Evolutionary conservation across 92 coral and sea anemone genomes (phyloP).

Genomic region (Blastomussa wellsi): DNA sequence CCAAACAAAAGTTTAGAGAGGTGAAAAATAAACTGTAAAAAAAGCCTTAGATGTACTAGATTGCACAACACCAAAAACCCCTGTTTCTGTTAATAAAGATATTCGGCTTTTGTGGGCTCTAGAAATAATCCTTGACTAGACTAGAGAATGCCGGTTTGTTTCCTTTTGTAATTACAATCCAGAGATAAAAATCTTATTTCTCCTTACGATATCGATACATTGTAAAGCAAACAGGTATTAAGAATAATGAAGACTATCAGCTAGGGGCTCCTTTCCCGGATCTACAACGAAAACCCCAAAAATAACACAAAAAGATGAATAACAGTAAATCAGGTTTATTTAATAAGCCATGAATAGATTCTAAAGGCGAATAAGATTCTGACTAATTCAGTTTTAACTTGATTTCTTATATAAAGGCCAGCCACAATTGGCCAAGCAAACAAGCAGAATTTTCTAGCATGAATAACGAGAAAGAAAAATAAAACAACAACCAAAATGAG

Average conservation of each 20-base stretch:
- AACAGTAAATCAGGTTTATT: neutral
- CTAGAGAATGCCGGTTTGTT: neutral
- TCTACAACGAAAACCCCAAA: neutral
- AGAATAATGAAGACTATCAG: neutral
- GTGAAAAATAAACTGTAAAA: too few relatives aligned
- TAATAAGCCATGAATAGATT: neutral
- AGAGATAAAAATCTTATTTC: neutral
- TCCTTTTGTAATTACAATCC: neutral
- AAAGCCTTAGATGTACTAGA: neutral
- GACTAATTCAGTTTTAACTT: neutral
- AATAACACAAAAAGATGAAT: neutral
- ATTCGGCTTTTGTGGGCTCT: neutral
- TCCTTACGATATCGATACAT: neutral
- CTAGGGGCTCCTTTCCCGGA: neutral
- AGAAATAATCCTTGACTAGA: neutral
- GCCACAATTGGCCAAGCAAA: neutral
- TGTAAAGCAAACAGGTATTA: neutral
- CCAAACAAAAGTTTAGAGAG: too few relatives aligned
- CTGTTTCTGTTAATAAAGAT: neutral
- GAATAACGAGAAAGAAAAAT: neutral
- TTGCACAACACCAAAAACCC: neutral
- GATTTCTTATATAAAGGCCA: too few relatives aligned
- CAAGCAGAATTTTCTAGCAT: neutral
- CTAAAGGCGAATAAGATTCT: neutral
- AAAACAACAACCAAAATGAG: neutral